phyloP scores from a whole-genome alignment of 30 jellyfish, hydroid and myxozoan genomes.

The Chrysaora quinquecirrha region DNA sequence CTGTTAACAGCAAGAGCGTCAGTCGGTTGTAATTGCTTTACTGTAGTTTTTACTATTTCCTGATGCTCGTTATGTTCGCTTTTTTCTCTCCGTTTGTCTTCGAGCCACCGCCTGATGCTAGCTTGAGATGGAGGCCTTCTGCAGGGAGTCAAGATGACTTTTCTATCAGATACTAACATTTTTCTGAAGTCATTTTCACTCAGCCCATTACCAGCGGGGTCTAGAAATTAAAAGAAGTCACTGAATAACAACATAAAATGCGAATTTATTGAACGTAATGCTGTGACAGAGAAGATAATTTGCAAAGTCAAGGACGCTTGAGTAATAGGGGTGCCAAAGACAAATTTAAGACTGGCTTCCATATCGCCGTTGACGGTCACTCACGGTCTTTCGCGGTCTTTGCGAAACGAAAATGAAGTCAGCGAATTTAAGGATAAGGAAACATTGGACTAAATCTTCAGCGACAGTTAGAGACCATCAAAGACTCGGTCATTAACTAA shows the following conservation, averaged over 20 bases:
- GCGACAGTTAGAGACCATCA: no score
- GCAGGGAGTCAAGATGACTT: conserved; percentile 64
- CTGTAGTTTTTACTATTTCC: neutral
- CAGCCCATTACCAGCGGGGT: conserved; percentile 20
- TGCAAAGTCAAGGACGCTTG: no score
- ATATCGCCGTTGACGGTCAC: neutral
- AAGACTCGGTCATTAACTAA: no score
- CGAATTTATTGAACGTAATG: neutral
- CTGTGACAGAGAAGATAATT: no score
- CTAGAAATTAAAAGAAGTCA: neutral
- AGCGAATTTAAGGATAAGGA: no score
- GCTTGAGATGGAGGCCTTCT: conserved; percentile 72
- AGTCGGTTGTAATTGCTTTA: neutral
- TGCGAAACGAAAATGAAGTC: no score
- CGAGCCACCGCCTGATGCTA: conserved; percentile 40
- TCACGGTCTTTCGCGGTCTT: no score
- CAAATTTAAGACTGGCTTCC: neutral
- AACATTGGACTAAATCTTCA: no score
- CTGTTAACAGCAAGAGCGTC: neutral
- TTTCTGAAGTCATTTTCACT: conserved; percentile 27
- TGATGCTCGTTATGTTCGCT: neutral
- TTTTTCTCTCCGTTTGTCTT: neutral
- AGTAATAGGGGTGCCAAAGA: neutral
- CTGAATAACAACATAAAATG: neutral
- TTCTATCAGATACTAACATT: conserved; percentile 30